A percentile compares a stretch with the other conserved stretches of the same genome.
Conservation (phyloP, 2,888 invertebrate genomes). For the Phlogophora meticulosa region DNA sequence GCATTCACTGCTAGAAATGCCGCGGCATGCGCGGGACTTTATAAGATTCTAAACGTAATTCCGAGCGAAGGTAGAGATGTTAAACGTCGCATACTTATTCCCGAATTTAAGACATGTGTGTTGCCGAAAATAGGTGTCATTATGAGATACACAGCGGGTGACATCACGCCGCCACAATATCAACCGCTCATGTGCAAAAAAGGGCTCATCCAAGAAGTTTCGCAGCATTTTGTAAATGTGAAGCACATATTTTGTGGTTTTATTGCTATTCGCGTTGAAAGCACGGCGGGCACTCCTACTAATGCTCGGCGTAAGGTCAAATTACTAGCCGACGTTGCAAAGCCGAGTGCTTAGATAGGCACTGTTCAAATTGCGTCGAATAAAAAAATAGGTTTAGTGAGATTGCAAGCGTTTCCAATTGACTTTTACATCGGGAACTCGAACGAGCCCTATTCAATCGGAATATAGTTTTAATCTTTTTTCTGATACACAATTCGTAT, state of each 20-base stretch:
- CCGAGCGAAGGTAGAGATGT: slow-evolving; percentile 17
- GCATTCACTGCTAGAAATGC: slow-evolving; percentile 33
- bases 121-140: slow-evolving; percentile 55
- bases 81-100: slow-evolving; percentile 12
- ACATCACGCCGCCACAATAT: slow-evolving; percentile 54
- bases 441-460: slow-evolving; percentile 55
- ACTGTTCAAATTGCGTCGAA: slow-evolving; percentile 81
- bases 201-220: slow-evolving; percentile 78
- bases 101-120: slow-evolving; percentile 30
- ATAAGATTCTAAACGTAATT: slow-evolving; percentile 27
- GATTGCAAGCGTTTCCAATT: slow-evolving; percentile 81
- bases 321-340: slow-evolving; percentile 80
- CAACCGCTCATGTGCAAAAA: slow-evolving; percentile 53
- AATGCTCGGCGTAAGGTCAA: slow-evolving; percentile 85
- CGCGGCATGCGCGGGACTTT: slow-evolving; percentile 1
- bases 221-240: slow-evolving; percentile 79
- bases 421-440: slow-evolving; percentile 68
- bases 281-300: slow-evolving; percentile 82
- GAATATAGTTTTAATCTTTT: slow-evolving; percentile 53
- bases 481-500: slow-evolving; percentile 55
- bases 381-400: slow-evolving; percentile 80
- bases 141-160: slow-evolving; percentile 47
- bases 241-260: slow-evolving; percentile 81
- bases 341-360: slow-evolving; percentile 81
- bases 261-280: slow-evolving; percentile 83